phyloP scores from a whole-genome alignment of 2,888 invertebrate genomes.

The Euplexia lucipara region DNA sequence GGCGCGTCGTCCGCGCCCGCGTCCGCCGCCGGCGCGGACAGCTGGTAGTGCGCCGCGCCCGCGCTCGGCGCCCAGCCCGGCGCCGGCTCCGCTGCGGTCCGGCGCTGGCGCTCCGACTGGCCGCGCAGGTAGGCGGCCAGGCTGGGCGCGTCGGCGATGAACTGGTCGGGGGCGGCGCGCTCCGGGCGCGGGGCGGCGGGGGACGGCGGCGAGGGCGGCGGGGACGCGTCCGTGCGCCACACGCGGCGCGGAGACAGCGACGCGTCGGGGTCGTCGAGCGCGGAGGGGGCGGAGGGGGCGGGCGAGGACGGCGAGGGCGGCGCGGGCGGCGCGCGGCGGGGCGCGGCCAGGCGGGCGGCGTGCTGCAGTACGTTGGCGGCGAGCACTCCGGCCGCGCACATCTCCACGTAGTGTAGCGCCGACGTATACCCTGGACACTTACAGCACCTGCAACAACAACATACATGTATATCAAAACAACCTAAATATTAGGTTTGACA shows the following conservation, averaged over 20 bases:
- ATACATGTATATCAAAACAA: too few relatives aligned
- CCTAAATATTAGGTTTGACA: too few relatives aligned
- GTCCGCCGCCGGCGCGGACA: conserved; percentile 58
- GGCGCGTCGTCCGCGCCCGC: conserved; percentile 64
- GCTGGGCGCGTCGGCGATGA: conserved; percentile 67
- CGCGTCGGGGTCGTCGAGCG: conserved; percentile 32
- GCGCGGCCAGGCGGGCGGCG: conserved; percentile 25
- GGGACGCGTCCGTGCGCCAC: conserved; percentile 59
- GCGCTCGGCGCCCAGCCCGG: conserved; percentile 71
- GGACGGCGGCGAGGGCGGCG: conserved; percentile 74
- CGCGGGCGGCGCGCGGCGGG: conserved; percentile 14
- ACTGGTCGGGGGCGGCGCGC: conserved; percentile 67
- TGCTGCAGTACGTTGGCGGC: conserved; percentile 57
- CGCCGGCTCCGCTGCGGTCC: conserved; percentile 35
- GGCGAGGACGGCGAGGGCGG: conserved; percentile 50
- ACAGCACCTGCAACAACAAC: conserved; percentile 69
- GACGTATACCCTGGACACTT: conserved; percentile 84
- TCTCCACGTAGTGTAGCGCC: conserved; percentile 76
- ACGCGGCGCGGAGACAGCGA: conserved; percentile 86
- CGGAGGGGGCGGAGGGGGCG: conserved; percentile 43
- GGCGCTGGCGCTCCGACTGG: too few relatives aligned
- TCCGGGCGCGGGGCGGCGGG: conserved; percentile 41
- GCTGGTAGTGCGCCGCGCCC: conserved; percentile 39
- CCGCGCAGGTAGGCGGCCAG: conserved; percentile 91
- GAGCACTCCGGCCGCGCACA: conserved; percentile 58